Evolutionary conservation across 2,797 vertebrate genomes (phyloP).

Genomic region (Dromococcyx pavoninus): DNA sequence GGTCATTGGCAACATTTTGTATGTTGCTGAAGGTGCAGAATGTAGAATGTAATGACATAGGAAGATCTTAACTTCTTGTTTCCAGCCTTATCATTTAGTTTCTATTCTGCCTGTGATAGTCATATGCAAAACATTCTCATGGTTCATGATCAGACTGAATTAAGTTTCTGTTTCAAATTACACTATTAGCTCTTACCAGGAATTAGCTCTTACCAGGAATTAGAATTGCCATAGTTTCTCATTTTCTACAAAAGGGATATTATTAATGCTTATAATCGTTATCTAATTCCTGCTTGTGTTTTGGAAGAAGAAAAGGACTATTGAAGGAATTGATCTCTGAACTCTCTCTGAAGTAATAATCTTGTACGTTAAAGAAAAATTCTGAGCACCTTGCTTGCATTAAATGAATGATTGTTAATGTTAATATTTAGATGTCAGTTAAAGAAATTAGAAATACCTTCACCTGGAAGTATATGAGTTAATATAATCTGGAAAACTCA

Average conservation of each 20-base stretch:
- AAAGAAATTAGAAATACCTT: background rate
- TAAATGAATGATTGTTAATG: background rate
- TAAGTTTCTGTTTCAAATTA: background rate
- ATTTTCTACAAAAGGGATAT: background rate
- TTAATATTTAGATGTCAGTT: background rate
- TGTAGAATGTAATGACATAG: background rate
- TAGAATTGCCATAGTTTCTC: background rate
- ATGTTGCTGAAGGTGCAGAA: background rate
- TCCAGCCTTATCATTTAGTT: background rate
- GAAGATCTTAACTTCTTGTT: background rate
- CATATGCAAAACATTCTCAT: background rate
- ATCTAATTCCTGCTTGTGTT: background rate
- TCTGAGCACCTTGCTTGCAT: background rate
- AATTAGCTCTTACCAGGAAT: background rate
- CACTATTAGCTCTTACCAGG: background rate
- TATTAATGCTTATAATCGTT: background rate
- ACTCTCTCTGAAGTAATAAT: background rate
- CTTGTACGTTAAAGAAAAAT: background rate
- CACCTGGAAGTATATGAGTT: background rate
- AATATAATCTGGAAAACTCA: background rate
- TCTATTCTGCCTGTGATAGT: background rate
- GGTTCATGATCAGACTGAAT: background rate
- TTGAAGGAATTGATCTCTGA: background rate
- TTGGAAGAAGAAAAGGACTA: background rate
- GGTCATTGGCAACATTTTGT: background rate